Evolutionary conservation across 2,797 vertebrate species (phyloP), one percentile per base, ranked within the genome.

Genomic region (Schizopygopsis malacanthus): DNA sequence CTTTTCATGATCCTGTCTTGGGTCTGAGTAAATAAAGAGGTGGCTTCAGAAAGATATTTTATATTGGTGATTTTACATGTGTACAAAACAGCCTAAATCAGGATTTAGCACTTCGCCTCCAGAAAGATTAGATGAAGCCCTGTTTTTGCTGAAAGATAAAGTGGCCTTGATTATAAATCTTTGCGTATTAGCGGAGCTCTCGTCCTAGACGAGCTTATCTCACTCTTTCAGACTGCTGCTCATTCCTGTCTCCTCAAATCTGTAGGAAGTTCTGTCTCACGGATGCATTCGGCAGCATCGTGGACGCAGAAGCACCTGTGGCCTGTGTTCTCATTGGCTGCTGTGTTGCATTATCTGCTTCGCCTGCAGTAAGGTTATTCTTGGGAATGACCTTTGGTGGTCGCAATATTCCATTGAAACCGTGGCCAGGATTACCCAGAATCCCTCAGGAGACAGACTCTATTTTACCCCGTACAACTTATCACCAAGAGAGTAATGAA

Each of bases 371-470:
- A 71, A 83, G 78, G 82, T 88, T 92, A 92, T 92, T 91, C 88
- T 91, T 90, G 90, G 91, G 79, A 79, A 75, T 84, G 87, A 92
- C 90, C 88, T 91, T 90, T 88, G 86, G 39, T 37, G 89, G 61
- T 88, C 77, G 71, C 77, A 61, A 70, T 82, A 77, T 82, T 81
- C 75, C 67, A 82, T n/a, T 43, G 25, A 77, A 81, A 87, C 25
- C 3, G 56, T 47, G 73, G 79, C 45, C 77, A 56, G 56, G 52
- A 37, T 72, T 79, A 65, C 67, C 47, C 82, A 25, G 81, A 76
- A 61, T 67, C 52, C 59, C n/a, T n/a, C 54, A 22, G 15, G 86
- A 72, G 33, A 4, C n/a, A 6, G 45, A 77, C 33, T 84, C 59
- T 83, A 20, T 75, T 67, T 81, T 65, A 70, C 16, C 13, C 33